phyloP scores from a whole-genome alignment of 2,113 vertebrate genomes.

The Formicarius rufipectus region DNA sequence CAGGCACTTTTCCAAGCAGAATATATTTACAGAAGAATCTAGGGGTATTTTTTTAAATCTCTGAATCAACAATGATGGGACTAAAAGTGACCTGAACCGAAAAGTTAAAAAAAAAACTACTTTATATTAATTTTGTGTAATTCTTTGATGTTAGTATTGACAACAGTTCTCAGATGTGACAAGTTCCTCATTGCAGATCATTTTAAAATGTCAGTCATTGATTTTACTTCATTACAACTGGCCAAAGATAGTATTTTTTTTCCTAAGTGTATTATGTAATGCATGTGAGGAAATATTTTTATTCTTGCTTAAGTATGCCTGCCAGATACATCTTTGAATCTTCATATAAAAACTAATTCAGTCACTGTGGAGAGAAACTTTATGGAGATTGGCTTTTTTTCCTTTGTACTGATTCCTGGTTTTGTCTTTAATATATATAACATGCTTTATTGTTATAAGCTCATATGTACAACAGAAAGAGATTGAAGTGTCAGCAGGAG shows the following conservation, averaged over 20 bases:
- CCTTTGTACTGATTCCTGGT: conserved; percentile 7
- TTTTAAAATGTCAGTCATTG: background rate
- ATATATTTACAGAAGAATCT: conserved; percentile 44
- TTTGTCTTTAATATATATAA: conserved; percentile 40
- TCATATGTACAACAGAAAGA: background rate
- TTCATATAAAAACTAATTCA: background rate
- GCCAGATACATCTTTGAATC: background rate
- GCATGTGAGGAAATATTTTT: background rate
- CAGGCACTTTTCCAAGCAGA: conserved; percentile 35
- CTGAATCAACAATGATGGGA: background rate
- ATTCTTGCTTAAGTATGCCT: background rate
- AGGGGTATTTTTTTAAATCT: background rate
- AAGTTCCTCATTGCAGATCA: background rate
- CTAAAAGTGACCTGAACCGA: conserved; percentile 3
- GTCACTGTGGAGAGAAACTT: background rate
- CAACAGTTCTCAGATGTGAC: background rate
- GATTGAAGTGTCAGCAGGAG: conserved; percentile 3
- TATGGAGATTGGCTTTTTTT: conserved; percentile 4
- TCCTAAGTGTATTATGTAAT: background rate
- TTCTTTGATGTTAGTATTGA: background rate
- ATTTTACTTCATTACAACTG: background rate
- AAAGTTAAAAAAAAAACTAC: background rate
- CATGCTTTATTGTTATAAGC: background rate
- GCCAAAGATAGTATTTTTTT: background rate
- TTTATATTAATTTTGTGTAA: background rate